phyloP scores from a whole-genome alignment of 2,888 invertebrate genomes.

The Clepsis dumicolana region DNA sequence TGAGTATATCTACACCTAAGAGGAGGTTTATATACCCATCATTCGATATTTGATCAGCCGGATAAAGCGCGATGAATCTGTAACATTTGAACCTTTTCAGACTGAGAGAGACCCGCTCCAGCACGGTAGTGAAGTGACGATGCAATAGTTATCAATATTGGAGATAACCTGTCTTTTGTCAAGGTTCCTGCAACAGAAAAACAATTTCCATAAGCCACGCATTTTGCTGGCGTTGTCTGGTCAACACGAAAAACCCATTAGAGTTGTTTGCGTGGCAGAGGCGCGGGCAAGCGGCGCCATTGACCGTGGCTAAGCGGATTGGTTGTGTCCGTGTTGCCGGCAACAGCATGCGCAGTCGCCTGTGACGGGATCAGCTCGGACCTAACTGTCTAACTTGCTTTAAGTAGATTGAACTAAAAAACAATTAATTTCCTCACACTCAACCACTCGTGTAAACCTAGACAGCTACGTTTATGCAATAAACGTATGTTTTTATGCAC shows the following conservation, averaged over 20 bases:
- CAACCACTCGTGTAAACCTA: no score
- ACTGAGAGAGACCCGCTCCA: no score
- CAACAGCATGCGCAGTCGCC: conserved; percentile 30
- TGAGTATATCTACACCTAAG: no score
- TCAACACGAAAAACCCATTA: conserved; percentile 86
- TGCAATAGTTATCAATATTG: background rate
- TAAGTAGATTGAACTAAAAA: background rate
- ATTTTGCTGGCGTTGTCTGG: conserved; percentile 73
- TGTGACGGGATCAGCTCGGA: conserved; percentile 28
- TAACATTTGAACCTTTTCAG: no score
- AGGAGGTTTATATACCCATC: no score
- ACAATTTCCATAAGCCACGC: conserved; percentile 55
- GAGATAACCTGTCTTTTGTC: background rate
- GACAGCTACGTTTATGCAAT: no score
- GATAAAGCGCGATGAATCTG: no score
- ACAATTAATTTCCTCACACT: no score
- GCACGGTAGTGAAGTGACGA: background rate
- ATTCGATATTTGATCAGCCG: no score
- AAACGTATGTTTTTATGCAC: no score
- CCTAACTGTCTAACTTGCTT: conserved; percentile 12
- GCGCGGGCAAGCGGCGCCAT: conserved; percentile 69
- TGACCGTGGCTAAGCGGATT: conserved; percentile 84
- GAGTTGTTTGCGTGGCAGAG: conserved; percentile 74
- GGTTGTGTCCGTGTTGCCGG: conserved; percentile 63
- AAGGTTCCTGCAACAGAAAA: background rate